Evolutionary conservation across 2,888 invertebrate species (phyloP).

Genomic region (Netelia virgata): DNA sequence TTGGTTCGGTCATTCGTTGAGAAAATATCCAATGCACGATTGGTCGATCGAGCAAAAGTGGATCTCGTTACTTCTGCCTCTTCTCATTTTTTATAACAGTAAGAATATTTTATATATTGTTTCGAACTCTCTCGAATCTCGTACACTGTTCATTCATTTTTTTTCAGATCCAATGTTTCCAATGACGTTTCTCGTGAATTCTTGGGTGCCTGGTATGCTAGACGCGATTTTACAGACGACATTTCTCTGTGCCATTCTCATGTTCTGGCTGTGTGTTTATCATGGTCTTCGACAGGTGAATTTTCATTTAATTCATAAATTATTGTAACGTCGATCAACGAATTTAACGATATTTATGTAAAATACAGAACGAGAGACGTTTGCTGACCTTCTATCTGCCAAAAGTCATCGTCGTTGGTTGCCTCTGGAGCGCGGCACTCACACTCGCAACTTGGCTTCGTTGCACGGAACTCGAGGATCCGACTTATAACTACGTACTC

Average conservation of each 20-base stretch:
- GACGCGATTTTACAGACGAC: slow-evolving; percentile 96
- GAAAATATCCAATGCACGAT: slow-evolving; percentile 94
- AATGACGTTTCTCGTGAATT: slow-evolving; percentile 94
- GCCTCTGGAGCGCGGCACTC: slow-evolving; percentile 95
- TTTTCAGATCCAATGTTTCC: slow-evolving; percentile 96
- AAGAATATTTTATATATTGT: slow-evolving; percentile 82
- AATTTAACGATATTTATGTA: neutral
- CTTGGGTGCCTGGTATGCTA: slow-evolving; percentile 96
- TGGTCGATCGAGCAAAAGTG: slow-evolving; percentile 99
- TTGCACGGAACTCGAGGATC: slow-evolving; percentile 94
- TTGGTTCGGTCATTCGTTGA: slow-evolving; percentile 95
- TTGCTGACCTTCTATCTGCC: slow-evolving; percentile 95
- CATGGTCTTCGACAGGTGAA: slow-evolving; percentile 96
- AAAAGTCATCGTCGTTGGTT: slow-evolving; percentile 94
- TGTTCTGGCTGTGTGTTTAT: slow-evolving; percentile 98
- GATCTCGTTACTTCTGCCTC: slow-evolving; percentile 94
- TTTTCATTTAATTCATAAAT: slow-evolving; percentile 21
- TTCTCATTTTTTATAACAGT: slow-evolving; percentile 97
- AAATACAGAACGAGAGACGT: slow-evolving; percentile 92
- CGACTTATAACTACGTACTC: slow-evolving; percentile 95
- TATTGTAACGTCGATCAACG: neutral
- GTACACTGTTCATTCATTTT: slow-evolving; percentile 34
- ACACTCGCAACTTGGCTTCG: slow-evolving; percentile 96
- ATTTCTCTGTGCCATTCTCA: slow-evolving; percentile 93
- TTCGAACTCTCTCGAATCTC: slow-evolving; percentile 18